A percentile compares a stretch with the other conserved stretches of the same genome.
phyloP scores from a whole-genome alignment of 1,140 invertebrate species.

The Centruroides sculpturatus region DNA sequence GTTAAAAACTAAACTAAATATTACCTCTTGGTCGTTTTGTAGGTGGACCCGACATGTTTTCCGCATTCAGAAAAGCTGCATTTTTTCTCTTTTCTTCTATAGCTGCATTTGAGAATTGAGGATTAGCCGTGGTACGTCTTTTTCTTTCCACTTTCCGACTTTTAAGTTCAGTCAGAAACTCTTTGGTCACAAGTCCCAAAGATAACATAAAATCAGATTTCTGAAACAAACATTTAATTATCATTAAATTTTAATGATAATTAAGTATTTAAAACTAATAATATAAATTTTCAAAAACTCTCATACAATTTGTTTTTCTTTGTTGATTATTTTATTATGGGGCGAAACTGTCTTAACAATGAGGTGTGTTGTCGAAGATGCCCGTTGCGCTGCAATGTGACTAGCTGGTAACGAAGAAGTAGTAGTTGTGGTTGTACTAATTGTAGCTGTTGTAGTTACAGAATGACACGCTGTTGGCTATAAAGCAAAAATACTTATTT shows the following conservation, averaged over 20 bases:
- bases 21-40: constrained; percentile 14
- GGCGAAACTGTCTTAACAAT: no score
- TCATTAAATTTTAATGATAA: no score
- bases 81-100: constrained; percentile 20
- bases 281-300: no score
- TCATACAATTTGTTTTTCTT: no score
- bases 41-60: background rate
- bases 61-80: constrained; percentile 12
- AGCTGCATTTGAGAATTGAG: constrained; percentile 26
- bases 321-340: no score
- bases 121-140: constrained; percentile 30
- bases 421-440: no score
- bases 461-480: background rate
- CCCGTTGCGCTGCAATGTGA: no score
- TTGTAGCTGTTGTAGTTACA: background rate
- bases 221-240: background rate
- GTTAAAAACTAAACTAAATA: no score
- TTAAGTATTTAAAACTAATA: no score
- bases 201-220: constrained; percentile 13
- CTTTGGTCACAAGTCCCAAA: constrained; percentile 15
- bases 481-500: no score
- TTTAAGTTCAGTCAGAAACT: constrained; percentile 22
- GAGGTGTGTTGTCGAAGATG: no score
- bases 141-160: constrained; percentile 26
- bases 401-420: no score